Evolutionary conservation across 2,888 invertebrate species (phyloP).

Genomic region (Orchesella flavescens): DNA sequence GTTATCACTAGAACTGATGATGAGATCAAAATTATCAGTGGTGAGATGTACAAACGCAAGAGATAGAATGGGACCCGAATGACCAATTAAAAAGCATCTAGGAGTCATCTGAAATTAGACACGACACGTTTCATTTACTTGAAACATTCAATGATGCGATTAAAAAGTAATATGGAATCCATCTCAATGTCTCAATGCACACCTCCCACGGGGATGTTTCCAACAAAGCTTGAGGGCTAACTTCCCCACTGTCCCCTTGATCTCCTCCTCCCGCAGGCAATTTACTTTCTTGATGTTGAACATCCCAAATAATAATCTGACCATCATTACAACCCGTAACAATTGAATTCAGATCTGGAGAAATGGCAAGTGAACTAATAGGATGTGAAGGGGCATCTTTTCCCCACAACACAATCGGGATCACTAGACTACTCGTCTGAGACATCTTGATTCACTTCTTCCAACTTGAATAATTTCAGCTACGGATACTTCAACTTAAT

Average conservation of each 20-base stretch:
- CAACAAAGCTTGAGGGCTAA: constrained; percentile 40
- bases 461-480: background rate
- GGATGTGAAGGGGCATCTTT: constrained; percentile 96
- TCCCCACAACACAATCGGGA: constrained; percentile 98
- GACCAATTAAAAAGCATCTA: constrained; percentile 92
- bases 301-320: constrained; percentile 96
- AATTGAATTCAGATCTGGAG: constrained; percentile 91
- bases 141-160: too few species aligned
- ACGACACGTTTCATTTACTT: background rate
- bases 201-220: constrained; percentile 57
- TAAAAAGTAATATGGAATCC: background rate
- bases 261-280: constrained; percentile 16
- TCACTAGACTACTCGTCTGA: constrained; percentile 85
- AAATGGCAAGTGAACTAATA: constrained; percentile 93
- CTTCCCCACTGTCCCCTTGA: constrained; percentile 18
- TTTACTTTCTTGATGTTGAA: constrained; percentile 73
- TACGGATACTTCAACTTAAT: background rate
- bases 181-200: background rate
- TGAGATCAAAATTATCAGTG: constrained; percentile 86
- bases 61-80: constrained; percentile 94
- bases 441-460: constrained; percentile 61
- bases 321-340: constrained; percentile 99
- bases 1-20: constrained; percentile 95
- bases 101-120: constrained; percentile 85
- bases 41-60: constrained; percentile 84